Conservation (phyloP, 2,113 vertebrate species). For the Herpetotheres cachinnans region DNA sequence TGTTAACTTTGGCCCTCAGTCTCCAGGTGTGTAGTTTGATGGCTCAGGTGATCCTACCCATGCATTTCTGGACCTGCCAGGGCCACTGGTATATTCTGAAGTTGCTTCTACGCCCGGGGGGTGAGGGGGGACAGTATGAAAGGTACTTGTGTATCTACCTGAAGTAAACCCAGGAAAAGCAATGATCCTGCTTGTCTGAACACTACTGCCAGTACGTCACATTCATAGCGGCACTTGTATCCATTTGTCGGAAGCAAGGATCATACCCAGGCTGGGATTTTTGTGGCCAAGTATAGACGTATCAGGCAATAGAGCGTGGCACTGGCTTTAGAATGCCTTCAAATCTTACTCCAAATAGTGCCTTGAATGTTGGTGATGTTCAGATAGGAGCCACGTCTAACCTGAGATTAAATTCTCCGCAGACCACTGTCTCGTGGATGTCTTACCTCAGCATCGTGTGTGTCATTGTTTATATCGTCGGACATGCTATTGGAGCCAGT, state of each 20-base stretch:
- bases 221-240: neutral
- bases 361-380: neutral
- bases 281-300: accelerated
- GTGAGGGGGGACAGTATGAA: neutral
- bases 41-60: neutral
- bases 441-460: conserved; percentile 87
- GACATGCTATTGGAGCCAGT: conserved; percentile 92
- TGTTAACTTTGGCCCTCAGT: conserved; percentile 81
- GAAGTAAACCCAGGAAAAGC: neutral
- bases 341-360: neutral
- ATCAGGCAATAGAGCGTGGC: neutral
- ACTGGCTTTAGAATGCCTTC: neutral
- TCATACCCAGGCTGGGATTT: neutral
- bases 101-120: neutral
- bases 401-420: neutral
- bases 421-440: conserved; percentile 79
- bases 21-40: conserved; percentile 78
- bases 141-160: neutral
- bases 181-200: neutral
- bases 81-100: neutral
- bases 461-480: conserved; percentile 84
- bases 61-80: neutral
- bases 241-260: neutral
- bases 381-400: neutral
- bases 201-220: neutral